phyloP scores from a whole-genome alignment of 2,113 vertebrate genomes.

The Apteryx mantelli region DNA sequence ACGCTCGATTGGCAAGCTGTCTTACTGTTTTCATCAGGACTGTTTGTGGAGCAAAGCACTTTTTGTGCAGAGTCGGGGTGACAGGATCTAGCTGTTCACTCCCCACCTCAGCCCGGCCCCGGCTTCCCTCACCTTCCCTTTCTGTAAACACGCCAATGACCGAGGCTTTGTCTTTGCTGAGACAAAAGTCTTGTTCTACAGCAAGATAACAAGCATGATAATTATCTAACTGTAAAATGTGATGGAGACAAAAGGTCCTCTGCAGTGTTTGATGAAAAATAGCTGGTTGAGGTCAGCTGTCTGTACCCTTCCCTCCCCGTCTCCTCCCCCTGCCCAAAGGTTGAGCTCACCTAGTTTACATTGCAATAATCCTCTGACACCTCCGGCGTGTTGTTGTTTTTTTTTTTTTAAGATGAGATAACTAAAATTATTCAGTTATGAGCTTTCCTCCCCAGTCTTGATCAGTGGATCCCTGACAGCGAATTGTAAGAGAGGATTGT shows the following conservation, averaged over 20 bases:
- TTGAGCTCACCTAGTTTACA: background rate
- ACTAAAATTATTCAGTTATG: background rate
- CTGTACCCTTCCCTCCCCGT: background rate
- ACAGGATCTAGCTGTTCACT: background rate
- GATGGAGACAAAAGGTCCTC: background rate
- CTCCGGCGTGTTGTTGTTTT: background rate
- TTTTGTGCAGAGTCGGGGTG: background rate
- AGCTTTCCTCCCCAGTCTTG: background rate
- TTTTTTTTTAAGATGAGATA: background rate
- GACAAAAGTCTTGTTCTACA: background rate
- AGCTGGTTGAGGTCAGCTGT: background rate
- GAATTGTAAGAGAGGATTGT: background rate
- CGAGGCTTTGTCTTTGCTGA: background rate
- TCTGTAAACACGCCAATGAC: background rate
- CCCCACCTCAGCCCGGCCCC: background rate
- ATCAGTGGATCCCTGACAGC: background rate
- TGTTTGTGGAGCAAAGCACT: background rate
- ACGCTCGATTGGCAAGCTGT: background rate
- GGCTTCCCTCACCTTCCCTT: background rate
- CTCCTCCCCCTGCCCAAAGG: background rate
- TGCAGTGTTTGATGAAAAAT: background rate
- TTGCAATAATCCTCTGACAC: background rate
- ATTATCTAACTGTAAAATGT: background rate
- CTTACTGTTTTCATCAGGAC: background rate
- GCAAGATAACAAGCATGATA: background rate